These are phyloP conservation scores for Caenorhabditis sp. DNA, from an alignment of 2,888 invertebrate genomes.

Conservation along the genomic window DNA sequence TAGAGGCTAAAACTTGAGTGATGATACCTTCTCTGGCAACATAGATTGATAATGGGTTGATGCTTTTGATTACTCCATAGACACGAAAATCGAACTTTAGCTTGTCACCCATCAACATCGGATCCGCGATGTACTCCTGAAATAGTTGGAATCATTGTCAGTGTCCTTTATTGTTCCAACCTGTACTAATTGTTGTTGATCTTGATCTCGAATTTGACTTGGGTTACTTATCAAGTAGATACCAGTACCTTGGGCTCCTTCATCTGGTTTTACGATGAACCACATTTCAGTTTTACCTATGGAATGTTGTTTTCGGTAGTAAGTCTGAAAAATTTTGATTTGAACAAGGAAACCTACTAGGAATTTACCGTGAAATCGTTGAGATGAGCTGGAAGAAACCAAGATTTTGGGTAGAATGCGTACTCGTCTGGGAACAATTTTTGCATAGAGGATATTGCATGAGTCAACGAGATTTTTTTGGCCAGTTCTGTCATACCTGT, in stretches of 20 bases:
- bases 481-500: conserved; percentile 85
- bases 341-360: no score
- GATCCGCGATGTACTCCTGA: conserved; percentile 84
- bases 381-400: conserved; percentile 85
- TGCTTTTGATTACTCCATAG: conserved; percentile 84
- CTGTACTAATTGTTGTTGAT: conserved; percentile 80
- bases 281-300: conserved; percentile 74
- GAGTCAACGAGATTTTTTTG: conserved; percentile 84
- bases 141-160: background rate
- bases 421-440: conserved; percentile 85
- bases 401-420: conserved; percentile 85
- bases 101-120: conserved; percentile 83
- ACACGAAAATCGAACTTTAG: conserved; percentile 85
- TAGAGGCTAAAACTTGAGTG: background rate
- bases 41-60: conserved; percentile 84
- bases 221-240: conserved; percentile 85
- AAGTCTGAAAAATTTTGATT: conserved; percentile 39
- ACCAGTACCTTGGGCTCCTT: conserved; percentile 85
- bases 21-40: conserved; percentile 83
- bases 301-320: conserved; percentile 27
- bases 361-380: conserved; percentile 76
- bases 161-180: conserved; percentile 18
- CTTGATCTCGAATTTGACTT: conserved; percentile 83
- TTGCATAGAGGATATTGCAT: conserved; percentile 84
- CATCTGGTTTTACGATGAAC: conserved; percentile 85